A percentile compares a stretch with the other conserved stretches of the same genome.
phyloP scores from a whole-genome alignment of 2,113 vertebrate genomes.

The Hippocampus comes region DNA sequence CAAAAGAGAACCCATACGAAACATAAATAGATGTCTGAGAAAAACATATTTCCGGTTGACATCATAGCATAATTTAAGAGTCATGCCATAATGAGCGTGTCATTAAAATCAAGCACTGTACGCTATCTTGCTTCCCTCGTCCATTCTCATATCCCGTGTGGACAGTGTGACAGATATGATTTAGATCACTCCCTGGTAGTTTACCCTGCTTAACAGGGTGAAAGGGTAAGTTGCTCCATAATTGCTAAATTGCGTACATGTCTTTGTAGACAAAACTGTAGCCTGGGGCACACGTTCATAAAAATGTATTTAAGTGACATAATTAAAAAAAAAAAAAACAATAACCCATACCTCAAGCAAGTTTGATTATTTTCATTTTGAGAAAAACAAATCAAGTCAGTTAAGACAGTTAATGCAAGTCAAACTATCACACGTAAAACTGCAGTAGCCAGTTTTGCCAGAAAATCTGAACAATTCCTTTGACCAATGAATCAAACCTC shows the following conservation, averaged over 20 bases:
- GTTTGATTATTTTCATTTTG: not conserved
- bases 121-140: constrained; percentile 38
- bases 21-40: constrained; percentile 22
- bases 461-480: not conserved
- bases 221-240: not conserved
- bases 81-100: constrained; percentile 54
- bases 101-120: constrained; percentile 49
- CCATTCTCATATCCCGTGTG: constrained; percentile 51
- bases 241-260: not conserved
- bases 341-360: not conserved
- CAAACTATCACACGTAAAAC: not conserved
- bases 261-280: constrained; percentile 1
- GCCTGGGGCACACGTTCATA: not conserved
- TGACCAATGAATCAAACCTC: not conserved
- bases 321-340: not conserved
- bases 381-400: not conserved
- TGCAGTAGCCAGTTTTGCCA: not conserved
- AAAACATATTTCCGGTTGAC: constrained; percentile 33
- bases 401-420: not conserved
- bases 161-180: constrained; percentile 44
- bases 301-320: not conserved
- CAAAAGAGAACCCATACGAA: not conserved
- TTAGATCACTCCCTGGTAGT: constrained; percentile 54
- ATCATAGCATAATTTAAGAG: constrained; percentile 40
- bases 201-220: constrained; percentile 34